A percentile compares a stretch with the other conserved stretches of the same genome.
Evolutionary conservation across 2,113 vertebrate genomes (phyloP).

Genomic region (Glaucidium brasilianum): DNA sequence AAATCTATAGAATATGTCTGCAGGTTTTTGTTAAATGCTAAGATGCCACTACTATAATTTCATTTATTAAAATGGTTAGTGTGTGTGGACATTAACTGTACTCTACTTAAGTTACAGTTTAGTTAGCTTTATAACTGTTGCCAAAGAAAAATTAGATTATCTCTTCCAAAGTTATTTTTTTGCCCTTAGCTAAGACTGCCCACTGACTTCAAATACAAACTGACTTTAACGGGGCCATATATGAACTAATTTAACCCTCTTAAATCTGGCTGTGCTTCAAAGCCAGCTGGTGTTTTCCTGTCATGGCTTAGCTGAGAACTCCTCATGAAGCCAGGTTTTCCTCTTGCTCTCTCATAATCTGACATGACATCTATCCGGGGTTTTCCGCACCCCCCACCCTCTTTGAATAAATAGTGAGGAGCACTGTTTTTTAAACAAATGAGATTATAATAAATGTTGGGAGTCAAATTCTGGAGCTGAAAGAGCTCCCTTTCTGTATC

Average conservation of each 20-base stretch:
- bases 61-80: background rate
- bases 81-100: background rate
- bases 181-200: background rate
- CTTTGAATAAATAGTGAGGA: background rate
- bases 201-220: background rate
- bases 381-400: background rate
- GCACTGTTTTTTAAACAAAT: background rate
- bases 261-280: background rate
- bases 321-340: background rate
- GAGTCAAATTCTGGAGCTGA: background rate
- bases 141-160: background rate
- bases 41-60: background rate
- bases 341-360: background rate
- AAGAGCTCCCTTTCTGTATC: background rate
- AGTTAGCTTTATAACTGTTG: background rate
- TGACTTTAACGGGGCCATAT: background rate
- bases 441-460: background rate
- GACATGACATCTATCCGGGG: background rate
- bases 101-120: background rate
- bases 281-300: background rate
- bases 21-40: background rate
- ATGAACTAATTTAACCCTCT: background rate
- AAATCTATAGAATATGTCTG: background rate
- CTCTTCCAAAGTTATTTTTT: background rate
- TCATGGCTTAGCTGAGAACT: background rate